Evolutionary conservation across 1,140 invertebrate genomes (phyloP).

Genomic region (Drosophila auraria): DNA sequence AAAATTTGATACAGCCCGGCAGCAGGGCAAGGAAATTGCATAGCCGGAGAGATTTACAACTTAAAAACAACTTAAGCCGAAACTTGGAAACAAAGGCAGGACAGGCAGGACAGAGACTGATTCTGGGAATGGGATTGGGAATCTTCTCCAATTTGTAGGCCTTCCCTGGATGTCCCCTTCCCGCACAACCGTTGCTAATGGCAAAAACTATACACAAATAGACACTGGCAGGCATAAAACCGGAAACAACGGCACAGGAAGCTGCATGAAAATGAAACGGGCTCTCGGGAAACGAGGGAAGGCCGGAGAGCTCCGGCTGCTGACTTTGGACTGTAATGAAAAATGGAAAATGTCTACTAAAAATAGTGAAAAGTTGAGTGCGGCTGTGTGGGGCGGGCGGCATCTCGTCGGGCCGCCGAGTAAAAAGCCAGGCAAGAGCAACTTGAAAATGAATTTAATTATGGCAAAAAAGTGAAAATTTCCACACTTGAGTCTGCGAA

Average conservation of each 20-base stretch:
- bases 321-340: conserved; percentile 73
- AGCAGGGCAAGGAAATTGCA: conserved; percentile 58
- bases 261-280: conserved; percentile 82
- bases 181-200: conserved; percentile 59
- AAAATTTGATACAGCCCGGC: conserved; percentile 64
- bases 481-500: conserved; percentile 79
- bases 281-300: conserved; percentile 25
- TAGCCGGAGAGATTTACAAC: conserved; percentile 79
- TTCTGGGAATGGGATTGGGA: conserved; percentile 15
- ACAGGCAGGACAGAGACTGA: conserved; percentile 16
- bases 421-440: conserved; percentile 55
- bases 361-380: conserved; percentile 60
- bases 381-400: conserved; percentile 25
- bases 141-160: conserved; percentile 61
- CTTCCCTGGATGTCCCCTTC: conserved; percentile 22
- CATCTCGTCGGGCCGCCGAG: conserved; percentile 42
- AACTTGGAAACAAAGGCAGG: conserved; percentile 72
- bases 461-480: conserved; percentile 82
- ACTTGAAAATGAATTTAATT: conserved; percentile 84
- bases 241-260: conserved; percentile 80
- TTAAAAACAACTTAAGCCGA: conserved; percentile 83
- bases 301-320: conserved; percentile 1
- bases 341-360: conserved; percentile 78
- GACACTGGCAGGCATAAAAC: conserved; percentile 67
- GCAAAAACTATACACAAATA: conserved; percentile 75